Evolutionary conservation across 2,888 invertebrate species (phyloP), one percentile per base, ranked within the genome.

Genomic region (Noctua comes): DNA sequence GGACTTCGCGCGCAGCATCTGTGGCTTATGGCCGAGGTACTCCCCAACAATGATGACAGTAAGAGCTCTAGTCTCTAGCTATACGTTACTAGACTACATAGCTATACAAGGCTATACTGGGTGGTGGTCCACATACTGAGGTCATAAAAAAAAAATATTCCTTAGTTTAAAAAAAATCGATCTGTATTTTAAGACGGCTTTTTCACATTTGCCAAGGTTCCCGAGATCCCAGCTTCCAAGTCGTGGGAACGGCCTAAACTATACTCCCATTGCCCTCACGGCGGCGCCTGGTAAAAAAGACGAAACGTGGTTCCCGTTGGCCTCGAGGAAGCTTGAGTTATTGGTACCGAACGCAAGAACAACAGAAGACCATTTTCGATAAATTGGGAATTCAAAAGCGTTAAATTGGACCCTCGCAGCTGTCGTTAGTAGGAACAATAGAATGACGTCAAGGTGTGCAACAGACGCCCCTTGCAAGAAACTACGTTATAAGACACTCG

Each of bases 21-120:
- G 79, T 99, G 99, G 99, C 97, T 99, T 0, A 98, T 99, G 83
- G 98, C 98, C 2, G 98, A 98, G 93, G 97, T 99, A 91, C 97
- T 98, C 64, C 99, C 99, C 10, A 98, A 98, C 88, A 98, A 98
- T 94, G 98, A 97, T 86, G 99, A 43, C 3, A 3, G 31, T 31
- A 31, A 31, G 31, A 3, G 31, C 31, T 31, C 2, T 11, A 13
- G 7, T n/a, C 21, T 48, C 18, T 36, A 36, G 36, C 36, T 36
- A 36, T 36, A 36, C 36, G 36, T 36, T 36, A 36, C 3, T 36
- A 36, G 4, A 36, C 36, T 36, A 36, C 36, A 36, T 36, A 36
- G 5, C 36, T 36, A 36, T 36, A 36, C 31, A 2, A 31, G 31
- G 31, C 4, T 36, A 36, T 36, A 36, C 36, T 36, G 36, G 4